Conservation (phyloP, 2,888 invertebrate genomes). For the Diaperis boleti region DNA sequence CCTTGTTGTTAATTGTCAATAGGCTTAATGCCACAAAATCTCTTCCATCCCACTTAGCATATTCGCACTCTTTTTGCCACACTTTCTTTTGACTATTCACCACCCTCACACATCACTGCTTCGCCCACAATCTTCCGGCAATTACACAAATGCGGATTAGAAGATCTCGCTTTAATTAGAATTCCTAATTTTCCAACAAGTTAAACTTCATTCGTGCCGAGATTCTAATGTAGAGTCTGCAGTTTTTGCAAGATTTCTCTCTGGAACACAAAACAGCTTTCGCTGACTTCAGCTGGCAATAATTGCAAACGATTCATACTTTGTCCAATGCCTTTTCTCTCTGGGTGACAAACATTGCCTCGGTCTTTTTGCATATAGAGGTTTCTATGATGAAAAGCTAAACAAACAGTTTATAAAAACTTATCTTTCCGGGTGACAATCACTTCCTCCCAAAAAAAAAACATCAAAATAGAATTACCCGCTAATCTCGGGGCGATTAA, state of each 20-base stretch:
- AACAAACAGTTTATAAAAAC: conserved; percentile 17
- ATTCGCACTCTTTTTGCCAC: no score
- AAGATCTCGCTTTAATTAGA: conserved; percentile 53
- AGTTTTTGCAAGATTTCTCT: conserved; percentile 52
- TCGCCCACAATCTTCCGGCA: conserved; percentile 35
- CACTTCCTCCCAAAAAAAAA: no score
- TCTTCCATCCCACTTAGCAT: no score
- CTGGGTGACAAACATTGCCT: no score
- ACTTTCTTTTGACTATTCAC: no score
- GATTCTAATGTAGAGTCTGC: conserved; percentile 55
- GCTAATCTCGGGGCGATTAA: conserved; percentile 11
- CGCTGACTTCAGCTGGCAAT: conserved; percentile 44
- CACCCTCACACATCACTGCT: no score
- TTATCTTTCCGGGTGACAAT: no score
- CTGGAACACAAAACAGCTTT: conserved; percentile 47
- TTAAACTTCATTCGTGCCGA: conserved; percentile 49
- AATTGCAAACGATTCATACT: conserved; percentile 44
- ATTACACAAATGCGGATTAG: conserved; percentile 47
- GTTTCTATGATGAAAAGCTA: no score
- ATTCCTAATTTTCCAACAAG: conserved; percentile 52
- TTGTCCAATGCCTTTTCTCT: no score
- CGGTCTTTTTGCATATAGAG: no score
- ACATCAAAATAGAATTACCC: not conserved
- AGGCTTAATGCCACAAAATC: no score
- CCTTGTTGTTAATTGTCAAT: no score